Evolutionary conservation across 2,888 invertebrate genomes (phyloP).

Genomic region (Phalera bucephala): DNA sequence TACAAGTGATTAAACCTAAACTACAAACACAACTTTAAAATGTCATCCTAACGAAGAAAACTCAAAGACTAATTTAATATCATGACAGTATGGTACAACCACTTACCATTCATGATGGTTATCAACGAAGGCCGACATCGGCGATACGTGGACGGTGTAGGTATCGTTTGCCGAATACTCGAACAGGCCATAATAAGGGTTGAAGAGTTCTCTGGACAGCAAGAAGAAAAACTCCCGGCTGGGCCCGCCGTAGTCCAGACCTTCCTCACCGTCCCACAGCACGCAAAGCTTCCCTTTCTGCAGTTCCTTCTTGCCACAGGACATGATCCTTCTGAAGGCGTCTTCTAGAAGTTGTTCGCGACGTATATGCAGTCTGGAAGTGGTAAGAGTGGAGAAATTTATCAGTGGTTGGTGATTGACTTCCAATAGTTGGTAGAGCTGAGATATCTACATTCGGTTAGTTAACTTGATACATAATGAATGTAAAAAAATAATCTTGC

Average conservation of each 20-base stretch:
- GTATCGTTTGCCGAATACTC: conserved; percentile 99
- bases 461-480: too few relatives aligned
- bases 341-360: conserved; percentile 97
- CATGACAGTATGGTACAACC: too few relatives aligned
- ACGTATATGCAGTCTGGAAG: conserved; percentile 92
- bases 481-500: too few relatives aligned
- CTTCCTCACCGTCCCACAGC: conserved; percentile 97
- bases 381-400: not conserved
- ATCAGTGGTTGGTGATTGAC: too few relatives aligned
- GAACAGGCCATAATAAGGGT: conserved; percentile 98
- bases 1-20: too few relatives aligned
- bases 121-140: conserved; percentile 98
- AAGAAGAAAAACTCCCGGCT: conserved; percentile 99
- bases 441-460: too few relatives aligned
- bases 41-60: too few relatives aligned
- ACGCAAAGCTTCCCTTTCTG: conserved; percentile 98
- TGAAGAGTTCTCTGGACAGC: conserved; percentile 97
- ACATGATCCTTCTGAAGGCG: conserved; percentile 98
- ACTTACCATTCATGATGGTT: conserved; percentile 97
- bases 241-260: conserved; percentile 98
- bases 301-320: conserved; percentile 96
- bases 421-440: too few relatives aligned
- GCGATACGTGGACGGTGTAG: conserved; percentile 97
- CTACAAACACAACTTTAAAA: too few relatives aligned
- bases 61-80: too few relatives aligned